These are phyloP conservation scores for Corythornis madagascariensis DNA, from an alignment of 2,113 vertebrate genomes.

Conservation along the genomic window DNA sequence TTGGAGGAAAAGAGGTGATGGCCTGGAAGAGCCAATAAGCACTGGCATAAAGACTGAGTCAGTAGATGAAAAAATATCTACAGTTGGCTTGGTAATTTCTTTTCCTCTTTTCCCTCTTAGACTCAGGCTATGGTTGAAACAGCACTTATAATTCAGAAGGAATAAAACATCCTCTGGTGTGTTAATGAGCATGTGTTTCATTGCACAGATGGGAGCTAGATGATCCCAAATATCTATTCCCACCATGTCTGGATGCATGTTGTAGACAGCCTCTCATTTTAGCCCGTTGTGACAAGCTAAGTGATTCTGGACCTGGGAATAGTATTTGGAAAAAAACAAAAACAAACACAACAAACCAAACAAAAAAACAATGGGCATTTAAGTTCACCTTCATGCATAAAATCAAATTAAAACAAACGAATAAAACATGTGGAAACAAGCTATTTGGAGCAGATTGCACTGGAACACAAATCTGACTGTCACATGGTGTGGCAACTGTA, in stretches of 20 bases:
- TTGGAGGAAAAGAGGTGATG: background rate
- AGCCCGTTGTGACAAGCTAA: background rate
- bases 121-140: background rate
- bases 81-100: background rate
- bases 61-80: background rate
- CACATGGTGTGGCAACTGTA: background rate
- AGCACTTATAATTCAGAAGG: background rate
- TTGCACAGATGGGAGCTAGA: background rate
- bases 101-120: background rate
- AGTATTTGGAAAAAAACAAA: background rate
- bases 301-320: background rate
- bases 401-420: conserved; percentile 8
- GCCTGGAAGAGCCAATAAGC: background rate
- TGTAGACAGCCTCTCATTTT: background rate
- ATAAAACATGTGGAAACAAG: background rate
- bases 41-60: background rate
- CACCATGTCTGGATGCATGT: background rate
- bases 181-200: background rate
- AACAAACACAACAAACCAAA: background rate
- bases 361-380: background rate
- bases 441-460: background rate
- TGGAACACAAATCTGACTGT: background rate
- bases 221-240: background rate
- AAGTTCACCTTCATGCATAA: background rate
- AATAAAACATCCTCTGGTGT: background rate